Percentiles rank a stretch among this genome's conserved stretches.
Conservation (phyloP, 2,113 vertebrate species). For the Penelope pileata region DNA sequence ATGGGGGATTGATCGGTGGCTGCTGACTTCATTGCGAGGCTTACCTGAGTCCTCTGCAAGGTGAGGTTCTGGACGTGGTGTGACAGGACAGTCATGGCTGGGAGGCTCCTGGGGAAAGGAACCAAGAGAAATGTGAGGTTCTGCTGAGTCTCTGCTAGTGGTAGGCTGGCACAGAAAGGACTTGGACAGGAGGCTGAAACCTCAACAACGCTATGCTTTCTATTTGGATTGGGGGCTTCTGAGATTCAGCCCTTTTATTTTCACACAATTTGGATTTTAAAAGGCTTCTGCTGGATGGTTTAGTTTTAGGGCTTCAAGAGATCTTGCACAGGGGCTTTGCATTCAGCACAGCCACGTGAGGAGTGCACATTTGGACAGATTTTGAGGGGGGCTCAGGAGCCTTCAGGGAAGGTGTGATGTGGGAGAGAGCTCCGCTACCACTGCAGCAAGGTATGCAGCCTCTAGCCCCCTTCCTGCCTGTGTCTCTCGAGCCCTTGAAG, state of each 20-base stretch:
- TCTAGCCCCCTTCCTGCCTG: not conserved
- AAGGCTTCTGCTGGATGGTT: not conserved
- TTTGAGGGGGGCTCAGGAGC: not conserved
- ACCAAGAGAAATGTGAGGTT: fast-evolving
- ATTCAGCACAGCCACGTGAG: not conserved
- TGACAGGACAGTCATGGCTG: not conserved
- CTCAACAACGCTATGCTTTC: not conserved
- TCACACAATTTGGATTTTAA: not conserved
- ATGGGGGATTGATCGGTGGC: not conserved
- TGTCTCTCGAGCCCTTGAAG: not conserved
- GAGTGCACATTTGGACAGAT: not conserved
- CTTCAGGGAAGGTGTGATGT: not conserved
- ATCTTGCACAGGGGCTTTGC: not conserved
- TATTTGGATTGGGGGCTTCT: not conserved
- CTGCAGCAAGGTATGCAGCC: not conserved
- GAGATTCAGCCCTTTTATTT: not conserved
- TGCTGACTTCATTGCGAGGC: not conserved
- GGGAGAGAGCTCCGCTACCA: not conserved
- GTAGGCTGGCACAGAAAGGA: not conserved
- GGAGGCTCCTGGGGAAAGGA: fast-evolving
- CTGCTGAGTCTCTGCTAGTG: not conserved
- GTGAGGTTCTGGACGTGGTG: not conserved
- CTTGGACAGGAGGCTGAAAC: not conserved
- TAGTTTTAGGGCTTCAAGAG: not conserved
- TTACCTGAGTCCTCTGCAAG: not conserved